Percentiles rank a stretch among this genome's conserved stretches.
These are phyloP conservation scores for Solen grandis DNA, from an alignment of 1,140 invertebrate genomes.

Conservation along the genomic window DNA sequence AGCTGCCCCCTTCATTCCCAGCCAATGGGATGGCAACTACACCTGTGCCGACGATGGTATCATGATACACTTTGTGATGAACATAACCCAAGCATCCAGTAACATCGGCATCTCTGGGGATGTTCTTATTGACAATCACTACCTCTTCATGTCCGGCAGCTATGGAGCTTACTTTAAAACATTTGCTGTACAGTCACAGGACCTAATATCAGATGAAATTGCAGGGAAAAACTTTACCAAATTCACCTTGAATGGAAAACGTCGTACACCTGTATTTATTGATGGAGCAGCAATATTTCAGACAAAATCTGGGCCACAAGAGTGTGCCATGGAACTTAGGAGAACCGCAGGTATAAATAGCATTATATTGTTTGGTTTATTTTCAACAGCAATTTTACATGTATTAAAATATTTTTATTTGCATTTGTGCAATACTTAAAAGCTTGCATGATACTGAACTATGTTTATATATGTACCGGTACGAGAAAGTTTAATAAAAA, in stretches of 20 bases:
- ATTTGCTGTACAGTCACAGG: conserved; percentile 14
- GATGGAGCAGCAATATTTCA: conserved; percentile 37
- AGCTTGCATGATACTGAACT: too few species aligned
- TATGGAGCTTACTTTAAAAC: conserved; percentile 22
- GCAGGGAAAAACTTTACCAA: conserved; percentile 24
- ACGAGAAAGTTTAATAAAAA: too few species aligned
- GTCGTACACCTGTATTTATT: conserved; percentile 27
- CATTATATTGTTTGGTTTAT: too few species aligned
- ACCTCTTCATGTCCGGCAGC: conserved; percentile 29
- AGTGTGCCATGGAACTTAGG: conserved; percentile 18
- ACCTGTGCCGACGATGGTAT: conserved; percentile 33
- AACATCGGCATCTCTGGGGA: conserved; percentile 24
- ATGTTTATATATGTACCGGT: too few species aligned
- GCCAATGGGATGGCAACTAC: conserved; percentile 51
- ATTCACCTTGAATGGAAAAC: conserved; percentile 23
- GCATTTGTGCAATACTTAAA: too few species aligned
- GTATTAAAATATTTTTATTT: too few species aligned
- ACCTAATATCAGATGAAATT: background rate
- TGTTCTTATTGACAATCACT: conserved; percentile 11
- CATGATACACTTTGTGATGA: conserved; percentile 42
- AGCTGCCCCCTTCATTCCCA: conserved; percentile 17
- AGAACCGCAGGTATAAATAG: conserved; percentile 48
- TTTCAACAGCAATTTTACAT: too few species aligned
- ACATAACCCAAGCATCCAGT: conserved; percentile 38
- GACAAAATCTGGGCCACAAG: background rate